Conservation (phyloP, 1,140 invertebrate species). For the Drepana arcuata region DNA sequence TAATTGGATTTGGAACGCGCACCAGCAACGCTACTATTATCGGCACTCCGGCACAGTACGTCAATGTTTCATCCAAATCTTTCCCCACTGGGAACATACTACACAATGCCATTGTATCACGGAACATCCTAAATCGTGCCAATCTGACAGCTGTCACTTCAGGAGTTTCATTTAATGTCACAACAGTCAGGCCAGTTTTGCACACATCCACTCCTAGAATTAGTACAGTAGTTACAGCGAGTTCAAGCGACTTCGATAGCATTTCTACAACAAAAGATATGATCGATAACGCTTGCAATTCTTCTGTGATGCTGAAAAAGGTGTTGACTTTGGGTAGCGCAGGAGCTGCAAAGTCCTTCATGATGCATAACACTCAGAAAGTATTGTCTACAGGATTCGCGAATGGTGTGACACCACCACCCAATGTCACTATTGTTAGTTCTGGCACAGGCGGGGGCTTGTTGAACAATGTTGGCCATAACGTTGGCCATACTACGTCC, state of each 20-base stretch:
- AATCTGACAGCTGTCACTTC: conserved; percentile 29
- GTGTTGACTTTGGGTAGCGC: conserved; percentile 64
- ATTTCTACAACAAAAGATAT: conserved; percentile 66
- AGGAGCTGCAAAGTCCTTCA: conserved; percentile 61
- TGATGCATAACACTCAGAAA: conserved; percentile 70
- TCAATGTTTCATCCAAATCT: conserved; percentile 63
- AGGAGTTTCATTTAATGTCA: conserved; percentile 47
- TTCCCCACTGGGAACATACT: conserved; percentile 68
- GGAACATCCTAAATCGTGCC: conserved; percentile 50
- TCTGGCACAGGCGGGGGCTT: conserved; percentile 41
- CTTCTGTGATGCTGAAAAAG: conserved; percentile 69
- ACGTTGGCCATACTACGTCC: conserved; percentile 21
- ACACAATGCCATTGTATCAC: conserved; percentile 66
- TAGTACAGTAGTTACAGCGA: conserved; percentile 32
- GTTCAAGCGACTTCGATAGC: conserved; percentile 39
- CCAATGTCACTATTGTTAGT: conserved; percentile 62
- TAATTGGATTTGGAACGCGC: conserved; percentile 60
- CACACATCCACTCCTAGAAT: conserved; percentile 48
- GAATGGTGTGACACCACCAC: conserved; percentile 46
- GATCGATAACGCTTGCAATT: conserved; percentile 68
- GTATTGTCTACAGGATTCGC: conserved; percentile 64
- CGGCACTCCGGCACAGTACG: conserved; percentile 53
- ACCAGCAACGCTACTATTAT: conserved; percentile 52
- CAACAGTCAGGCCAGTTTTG: conserved; percentile 33
- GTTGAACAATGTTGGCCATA: conserved; percentile 23